Conservation (phyloP, 1,140 invertebrate species). For the Parapsyche elsis region DNA sequence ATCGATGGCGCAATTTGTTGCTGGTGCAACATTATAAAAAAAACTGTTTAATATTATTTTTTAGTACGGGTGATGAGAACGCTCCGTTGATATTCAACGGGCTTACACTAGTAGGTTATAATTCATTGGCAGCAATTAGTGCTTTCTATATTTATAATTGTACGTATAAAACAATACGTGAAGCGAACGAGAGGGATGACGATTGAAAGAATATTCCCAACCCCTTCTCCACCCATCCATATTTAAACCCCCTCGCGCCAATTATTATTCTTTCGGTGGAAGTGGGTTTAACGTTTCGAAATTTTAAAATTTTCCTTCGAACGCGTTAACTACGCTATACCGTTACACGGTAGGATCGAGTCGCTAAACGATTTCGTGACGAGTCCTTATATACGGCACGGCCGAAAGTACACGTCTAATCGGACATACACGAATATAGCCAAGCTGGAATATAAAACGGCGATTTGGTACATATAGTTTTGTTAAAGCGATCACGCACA, state of each 20-base stretch:
- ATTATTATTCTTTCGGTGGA: constrained; percentile 52
- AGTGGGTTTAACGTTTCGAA: constrained; percentile 50
- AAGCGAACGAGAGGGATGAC: no score
- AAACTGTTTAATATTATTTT: no score
- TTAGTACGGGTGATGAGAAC: no score
- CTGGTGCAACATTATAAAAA: no score
- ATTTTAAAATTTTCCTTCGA: constrained; percentile 43
- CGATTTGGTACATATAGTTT: no score
- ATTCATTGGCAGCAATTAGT: no score
- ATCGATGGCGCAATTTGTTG: no score
- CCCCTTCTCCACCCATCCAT: constrained; percentile 23
- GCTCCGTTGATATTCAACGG: no score
- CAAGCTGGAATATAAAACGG: no score
- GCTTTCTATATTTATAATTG: no score
- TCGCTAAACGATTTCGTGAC: constrained; percentile 46
- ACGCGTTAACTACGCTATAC: constrained; percentile 22
- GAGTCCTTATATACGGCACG: constrained; percentile 38
- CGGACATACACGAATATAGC: not conserved
- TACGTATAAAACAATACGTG: no score
- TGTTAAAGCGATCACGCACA: constrained; percentile 9
- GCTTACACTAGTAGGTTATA: no score
- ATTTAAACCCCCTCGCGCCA: not conserved
- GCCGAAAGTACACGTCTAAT: constrained; percentile 28
- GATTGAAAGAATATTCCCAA: not conserved
- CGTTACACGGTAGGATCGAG: constrained; percentile 34